Conservation (phyloP, 2,888 invertebrate genomes). For the Euzetes globulus region DNA sequence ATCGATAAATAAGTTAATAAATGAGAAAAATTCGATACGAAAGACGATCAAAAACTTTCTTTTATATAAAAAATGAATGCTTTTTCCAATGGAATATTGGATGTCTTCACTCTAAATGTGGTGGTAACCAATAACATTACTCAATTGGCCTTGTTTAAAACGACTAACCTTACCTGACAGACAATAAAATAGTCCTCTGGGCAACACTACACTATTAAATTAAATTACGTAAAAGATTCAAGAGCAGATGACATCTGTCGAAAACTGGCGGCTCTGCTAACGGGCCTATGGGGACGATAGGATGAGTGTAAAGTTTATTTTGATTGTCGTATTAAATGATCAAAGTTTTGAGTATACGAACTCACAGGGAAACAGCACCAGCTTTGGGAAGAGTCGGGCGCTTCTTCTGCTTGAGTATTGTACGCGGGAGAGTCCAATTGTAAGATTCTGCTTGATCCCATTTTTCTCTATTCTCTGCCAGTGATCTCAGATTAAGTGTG, state of each 20-base stretch:
- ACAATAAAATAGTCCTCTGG: too few species aligned
- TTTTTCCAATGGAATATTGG: too few species aligned
- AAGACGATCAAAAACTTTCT: too few species aligned
- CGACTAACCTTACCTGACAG: too few species aligned
- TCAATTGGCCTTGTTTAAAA: too few species aligned
- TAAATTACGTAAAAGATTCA: not conserved
- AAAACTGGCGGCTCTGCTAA: not conserved
- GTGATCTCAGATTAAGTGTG: not conserved
- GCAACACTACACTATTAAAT: not conserved
- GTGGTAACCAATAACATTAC: too few species aligned
- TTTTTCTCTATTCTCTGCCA: conserved; percentile 6
- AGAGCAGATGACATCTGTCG: not conserved
- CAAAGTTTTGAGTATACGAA: not conserved
- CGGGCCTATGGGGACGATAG: not conserved
- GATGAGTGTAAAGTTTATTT: not conserved
- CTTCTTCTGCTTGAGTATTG: not conserved
- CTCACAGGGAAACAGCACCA: not conserved
- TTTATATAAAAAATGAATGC: too few species aligned
- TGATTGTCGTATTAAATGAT: not conserved
- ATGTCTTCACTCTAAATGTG: too few species aligned
- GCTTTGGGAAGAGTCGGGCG: not conserved
- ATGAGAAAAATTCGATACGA: too few species aligned
- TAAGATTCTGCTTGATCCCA: not conserved
- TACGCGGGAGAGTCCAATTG: not conserved
- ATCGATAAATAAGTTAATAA: too few species aligned